These are phyloP conservation scores for Synergus umbraculus DNA, from an alignment of 2,888 invertebrate species.

Conservation along the genomic window DNA sequence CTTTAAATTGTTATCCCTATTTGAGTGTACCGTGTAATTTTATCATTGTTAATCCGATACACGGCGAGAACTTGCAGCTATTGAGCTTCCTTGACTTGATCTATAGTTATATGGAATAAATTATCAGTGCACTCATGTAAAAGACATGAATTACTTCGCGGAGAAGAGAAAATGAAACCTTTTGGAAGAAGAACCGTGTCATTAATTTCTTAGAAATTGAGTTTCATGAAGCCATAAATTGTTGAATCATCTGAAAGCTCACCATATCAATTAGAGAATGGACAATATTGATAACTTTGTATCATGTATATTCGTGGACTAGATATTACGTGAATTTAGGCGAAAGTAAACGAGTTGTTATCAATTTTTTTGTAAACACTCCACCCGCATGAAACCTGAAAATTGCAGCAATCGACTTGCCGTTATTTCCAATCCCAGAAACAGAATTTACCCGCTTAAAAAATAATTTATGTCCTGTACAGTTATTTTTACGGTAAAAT, in stretches of 20 bases:
- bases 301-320: not conserved
- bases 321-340: not conserved
- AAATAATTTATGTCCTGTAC: not conserved
- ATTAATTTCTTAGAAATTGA: not conserved
- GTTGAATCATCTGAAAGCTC: too few species aligned
- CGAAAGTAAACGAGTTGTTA: not conserved
- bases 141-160: not conserved
- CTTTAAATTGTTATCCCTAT: conserved; percentile 10
- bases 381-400: not conserved
- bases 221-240: not conserved
- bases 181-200: not conserved
- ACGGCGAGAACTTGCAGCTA: not conserved
- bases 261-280: too few species aligned
- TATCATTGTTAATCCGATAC: conserved; percentile 5
- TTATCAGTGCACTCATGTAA: not conserved
- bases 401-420: not conserved
- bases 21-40: not conserved
- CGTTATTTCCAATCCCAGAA: not conserved
- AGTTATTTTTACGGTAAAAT: not conserved
- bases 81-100: not conserved
- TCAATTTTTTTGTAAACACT: not conserved
- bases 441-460: not conserved
- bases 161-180: not conserved
- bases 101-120: not conserved
- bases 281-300: not conserved